A percentile compares a stretch with the other conserved stretches of the same genome.
These are phyloP conservation scores for Cephalotes varians DNA, from an alignment of 2,888 invertebrate genomes.

Conservation along the genomic window DNA sequence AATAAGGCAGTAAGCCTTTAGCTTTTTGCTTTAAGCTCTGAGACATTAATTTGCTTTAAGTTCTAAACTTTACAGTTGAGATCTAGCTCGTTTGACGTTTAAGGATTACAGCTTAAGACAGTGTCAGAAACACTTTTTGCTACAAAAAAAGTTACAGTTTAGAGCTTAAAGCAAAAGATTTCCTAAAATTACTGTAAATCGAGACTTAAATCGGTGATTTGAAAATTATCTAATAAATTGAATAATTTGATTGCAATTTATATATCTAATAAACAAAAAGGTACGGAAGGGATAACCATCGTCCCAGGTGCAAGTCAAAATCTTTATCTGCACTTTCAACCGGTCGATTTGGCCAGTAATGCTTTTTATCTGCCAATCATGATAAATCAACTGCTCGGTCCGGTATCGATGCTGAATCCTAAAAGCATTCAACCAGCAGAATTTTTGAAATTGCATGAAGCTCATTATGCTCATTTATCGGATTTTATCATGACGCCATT, in stretches of 20 bases:
- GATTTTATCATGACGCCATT: conserved; percentile 43
- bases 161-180: too few species aligned
- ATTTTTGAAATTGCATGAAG: conserved; percentile 64
- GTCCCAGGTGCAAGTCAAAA: conserved; percentile 75
- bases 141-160: too few species aligned
- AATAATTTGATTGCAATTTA: background rate
- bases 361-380: conserved; percentile 88
- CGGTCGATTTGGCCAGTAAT: conserved; percentile 86
- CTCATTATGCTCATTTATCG: conserved; percentile 37
- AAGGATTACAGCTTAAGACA: too few species aligned
- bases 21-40: too few species aligned
- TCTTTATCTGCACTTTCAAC: conserved; percentile 85
- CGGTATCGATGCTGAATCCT: conserved; percentile 84
- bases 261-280: conserved; percentile 35
- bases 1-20: too few species aligned
- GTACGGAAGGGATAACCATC: conserved; percentile 60
- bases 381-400: conserved; percentile 88
- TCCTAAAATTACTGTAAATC: background rate
- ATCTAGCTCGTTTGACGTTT: too few species aligned
- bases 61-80: too few species aligned
- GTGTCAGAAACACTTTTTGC: too few species aligned
- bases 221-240: background rate
- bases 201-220: background rate
- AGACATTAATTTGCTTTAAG: too few species aligned
- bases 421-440: conserved; percentile 66